These are phyloP conservation scores for Entomyzon cyanotis DNA, from an alignment of 2,113 vertebrate genomes.

Conservation along the genomic window DNA sequence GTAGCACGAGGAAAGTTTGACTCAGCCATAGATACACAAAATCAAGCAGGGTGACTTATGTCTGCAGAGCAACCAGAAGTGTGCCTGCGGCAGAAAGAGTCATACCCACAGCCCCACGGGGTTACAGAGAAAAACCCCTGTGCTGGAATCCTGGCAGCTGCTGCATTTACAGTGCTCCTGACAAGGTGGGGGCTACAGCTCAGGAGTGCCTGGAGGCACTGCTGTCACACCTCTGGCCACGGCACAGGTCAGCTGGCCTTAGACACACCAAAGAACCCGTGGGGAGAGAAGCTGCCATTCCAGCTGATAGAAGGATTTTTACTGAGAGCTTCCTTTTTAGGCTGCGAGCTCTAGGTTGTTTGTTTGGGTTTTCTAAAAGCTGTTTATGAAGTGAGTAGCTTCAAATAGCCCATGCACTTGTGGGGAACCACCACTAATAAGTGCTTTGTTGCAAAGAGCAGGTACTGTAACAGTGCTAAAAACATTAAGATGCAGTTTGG, in stretches of 20 bases:
- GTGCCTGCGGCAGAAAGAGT: background rate
- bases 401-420: background rate
- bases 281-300: background rate
- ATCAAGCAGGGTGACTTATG: background rate
- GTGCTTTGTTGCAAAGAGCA: background rate
- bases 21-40: background rate
- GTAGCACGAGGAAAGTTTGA: conserved; percentile 43
- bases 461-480: background rate
- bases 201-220: background rate
- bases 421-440: background rate
- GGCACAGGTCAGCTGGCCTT: accelerated
- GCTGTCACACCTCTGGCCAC: background rate
- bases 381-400: background rate
- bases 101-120: background rate
- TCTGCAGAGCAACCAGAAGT: background rate
- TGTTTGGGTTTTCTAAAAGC: background rate
- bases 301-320: background rate
- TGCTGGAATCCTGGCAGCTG: background rate
- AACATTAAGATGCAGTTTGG: background rate
- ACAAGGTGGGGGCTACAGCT: background rate
- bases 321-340: background rate
- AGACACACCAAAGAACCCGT: background rate
- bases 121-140: background rate
- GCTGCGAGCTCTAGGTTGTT: background rate
- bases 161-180: background rate